Evolutionary conservation across 2,113 vertebrate genomes (phyloP).

Genomic region (Morone chrysops): DNA sequence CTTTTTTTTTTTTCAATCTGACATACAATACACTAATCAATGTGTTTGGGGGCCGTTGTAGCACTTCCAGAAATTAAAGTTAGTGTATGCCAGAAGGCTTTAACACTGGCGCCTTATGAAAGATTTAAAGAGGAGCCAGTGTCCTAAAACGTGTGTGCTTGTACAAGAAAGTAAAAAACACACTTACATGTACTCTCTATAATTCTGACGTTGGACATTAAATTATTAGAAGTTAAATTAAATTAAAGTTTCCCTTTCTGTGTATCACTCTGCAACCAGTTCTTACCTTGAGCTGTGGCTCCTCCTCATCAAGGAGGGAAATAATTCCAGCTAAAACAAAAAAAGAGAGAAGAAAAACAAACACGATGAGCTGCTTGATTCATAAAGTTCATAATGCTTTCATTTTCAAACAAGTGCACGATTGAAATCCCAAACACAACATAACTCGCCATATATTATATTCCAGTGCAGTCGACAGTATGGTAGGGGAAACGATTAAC

Average conservation of each 20-base stretch:
- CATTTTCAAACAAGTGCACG: background rate
- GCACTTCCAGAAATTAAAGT: background rate
- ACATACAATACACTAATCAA: background rate
- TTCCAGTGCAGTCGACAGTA: background rate
- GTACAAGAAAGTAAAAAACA: background rate
- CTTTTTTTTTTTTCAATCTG: background rate
- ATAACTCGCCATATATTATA: background rate
- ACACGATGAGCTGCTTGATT: background rate
- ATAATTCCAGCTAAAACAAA: slow-evolving; percentile 93
- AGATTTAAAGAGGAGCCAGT: background rate
- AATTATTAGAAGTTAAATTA: too few species aligned
- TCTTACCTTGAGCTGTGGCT: slow-evolving; percentile 97
- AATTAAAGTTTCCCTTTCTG: background rate
- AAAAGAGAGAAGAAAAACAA: background rate
- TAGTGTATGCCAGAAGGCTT: background rate
- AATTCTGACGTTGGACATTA: background rate
- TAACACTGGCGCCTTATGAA: background rate
- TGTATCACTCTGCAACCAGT: accelerated
- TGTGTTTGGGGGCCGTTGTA: background rate
- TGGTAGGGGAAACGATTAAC: background rate
- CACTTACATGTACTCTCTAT: background rate
- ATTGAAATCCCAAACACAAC: background rate
- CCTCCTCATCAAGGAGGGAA: slow-evolving; percentile 99
- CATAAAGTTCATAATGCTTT: background rate
- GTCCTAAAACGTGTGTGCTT: background rate